Evolutionary conservation across 2,113 vertebrate species (phyloP), one percentile per base, ranked within the genome.

Genomic region (Cavia aperea): DNA sequence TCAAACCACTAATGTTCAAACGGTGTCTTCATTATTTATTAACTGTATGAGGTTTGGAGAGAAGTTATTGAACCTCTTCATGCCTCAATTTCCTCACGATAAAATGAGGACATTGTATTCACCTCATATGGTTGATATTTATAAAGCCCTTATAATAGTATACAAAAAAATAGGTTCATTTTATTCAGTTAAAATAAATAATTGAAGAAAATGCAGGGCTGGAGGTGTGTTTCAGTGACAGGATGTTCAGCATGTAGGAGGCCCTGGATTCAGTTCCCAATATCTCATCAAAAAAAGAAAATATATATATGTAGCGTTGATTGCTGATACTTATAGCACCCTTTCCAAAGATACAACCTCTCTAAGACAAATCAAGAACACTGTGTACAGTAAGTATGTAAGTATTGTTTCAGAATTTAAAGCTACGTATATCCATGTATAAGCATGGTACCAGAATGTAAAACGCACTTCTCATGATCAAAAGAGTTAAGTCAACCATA

Each of bases 131-230:
- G 60, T 70, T 89, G 91, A 75, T 62, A 90, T 86, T 21, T 92
- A n/a, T 89, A 70, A 96, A 89, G 51, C 43, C 26, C 81, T 96
- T 94, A 68, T 29, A 86, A 70, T 81, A 88, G 43, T 19, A 87
- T 84, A 14, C 5, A 93, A 75, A 9, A 84, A 89, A 13, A 86
- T 3, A 60, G 31, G 85, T 46, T 70, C 19, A 56, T 86, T 86
- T 82, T 72, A 49, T 86, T 83, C 73, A 65, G 81, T 23, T 51
- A 89, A 88, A 91, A 82, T 49, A 86, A 94, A 14, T 78, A 88
- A 81, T 51, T 81, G 54, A 56, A 60, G 26, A 60, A 87, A 72
- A 73, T 39, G 51, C 9, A 73, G 24, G 16, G 63, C 46, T 79
- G 33, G 77, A 21, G 8, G 36, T 36, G 31, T 79, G 31, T 33